Evolutionary conservation across 2,797 vertebrate species (phyloP).

Genomic region (Jordanella pulchra): DNA sequence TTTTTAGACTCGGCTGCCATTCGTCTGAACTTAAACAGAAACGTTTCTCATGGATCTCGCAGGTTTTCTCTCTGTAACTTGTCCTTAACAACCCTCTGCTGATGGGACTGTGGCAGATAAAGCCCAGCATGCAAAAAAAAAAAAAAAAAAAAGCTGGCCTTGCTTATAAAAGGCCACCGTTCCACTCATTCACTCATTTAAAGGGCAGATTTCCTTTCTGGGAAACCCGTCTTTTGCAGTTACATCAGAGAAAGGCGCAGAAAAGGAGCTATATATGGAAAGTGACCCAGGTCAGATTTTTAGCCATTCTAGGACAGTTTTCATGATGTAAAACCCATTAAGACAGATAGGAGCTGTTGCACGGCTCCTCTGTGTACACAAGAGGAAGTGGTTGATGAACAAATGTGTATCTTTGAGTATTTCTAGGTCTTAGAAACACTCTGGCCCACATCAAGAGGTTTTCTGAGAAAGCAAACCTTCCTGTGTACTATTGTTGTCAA

Average conservation of each 20-base stretch:
- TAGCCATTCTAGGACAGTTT: conserved; percentile 70
- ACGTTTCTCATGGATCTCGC: too few species aligned
- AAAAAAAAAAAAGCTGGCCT: conserved; percentile 1
- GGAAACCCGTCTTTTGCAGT: conserved; percentile 47
- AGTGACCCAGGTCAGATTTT: conserved; percentile 68
- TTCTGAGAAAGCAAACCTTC: conserved; percentile 43
- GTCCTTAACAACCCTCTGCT: neutral
- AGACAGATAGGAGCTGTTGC: conserved; percentile 35
- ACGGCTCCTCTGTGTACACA: conserved; percentile 12
- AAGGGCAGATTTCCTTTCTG: conserved; percentile 36
- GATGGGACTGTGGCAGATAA: neutral
- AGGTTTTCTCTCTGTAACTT: too few species aligned
- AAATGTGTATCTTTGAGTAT: conserved; percentile 6
- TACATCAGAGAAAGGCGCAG: conserved; percentile 52
- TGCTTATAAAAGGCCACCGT: conserved; percentile 25
- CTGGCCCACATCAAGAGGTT: conserved; percentile 21
- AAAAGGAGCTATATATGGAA: conserved; percentile 72
- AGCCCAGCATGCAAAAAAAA: conserved; percentile 1
- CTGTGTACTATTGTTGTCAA: conserved; percentile 16
- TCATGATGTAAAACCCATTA: conserved; percentile 42
- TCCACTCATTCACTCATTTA: conserved; percentile 9
- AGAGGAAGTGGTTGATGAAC: conserved; percentile 42
- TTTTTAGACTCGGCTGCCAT: too few species aligned
- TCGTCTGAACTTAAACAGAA: too few species aligned
- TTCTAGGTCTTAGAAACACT: conserved; percentile 4